Evolutionary conservation across 2,113 vertebrate genomes (phyloP).

Genomic region (Proteles cristata): DNA sequence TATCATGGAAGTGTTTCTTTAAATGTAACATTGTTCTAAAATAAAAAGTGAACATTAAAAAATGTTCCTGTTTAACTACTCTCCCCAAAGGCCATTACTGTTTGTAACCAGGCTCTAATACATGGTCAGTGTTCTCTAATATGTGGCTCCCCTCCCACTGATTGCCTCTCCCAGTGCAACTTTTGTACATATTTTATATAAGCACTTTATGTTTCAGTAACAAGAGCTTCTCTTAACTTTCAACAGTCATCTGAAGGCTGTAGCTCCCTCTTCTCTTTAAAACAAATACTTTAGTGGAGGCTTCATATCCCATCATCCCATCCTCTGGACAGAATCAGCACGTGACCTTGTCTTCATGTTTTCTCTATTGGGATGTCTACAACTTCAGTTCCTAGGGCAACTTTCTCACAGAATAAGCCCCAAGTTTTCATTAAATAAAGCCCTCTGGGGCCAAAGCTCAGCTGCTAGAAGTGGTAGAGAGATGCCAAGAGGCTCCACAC

Average conservation of each 20-base stretch:
- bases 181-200: constrained; percentile 52
- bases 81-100: neutral
- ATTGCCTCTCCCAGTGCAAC: constrained; percentile 20
- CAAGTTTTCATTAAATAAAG: constrained; percentile 76
- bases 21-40: constrained; percentile 44
- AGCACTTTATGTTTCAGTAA: constrained; percentile 53
- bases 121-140: neutral
- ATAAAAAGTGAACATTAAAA: neutral
- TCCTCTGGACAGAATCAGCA: neutral
- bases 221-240: constrained; percentile 51
- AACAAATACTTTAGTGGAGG: constrained; percentile 45
- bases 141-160: neutral
- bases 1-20: neutral
- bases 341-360: constrained; percentile 52
- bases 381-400: constrained; percentile 64
- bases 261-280: constrained; percentile 48
- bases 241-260: neutral
- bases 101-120: neutral
- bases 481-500: constrained; percentile 61
- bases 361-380: constrained; percentile 56
- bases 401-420: constrained; percentile 62
- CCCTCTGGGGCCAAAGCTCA: constrained; percentile 65
- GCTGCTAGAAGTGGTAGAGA: constrained; percentile 58
- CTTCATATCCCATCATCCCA: constrained; percentile 24
- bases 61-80: constrained; percentile 17